A percentile compares a stretch with the other conserved stretches of the same genome.
Conservation (phyloP, 1,140 invertebrate species). For the Leucophenga varia region DNA sequence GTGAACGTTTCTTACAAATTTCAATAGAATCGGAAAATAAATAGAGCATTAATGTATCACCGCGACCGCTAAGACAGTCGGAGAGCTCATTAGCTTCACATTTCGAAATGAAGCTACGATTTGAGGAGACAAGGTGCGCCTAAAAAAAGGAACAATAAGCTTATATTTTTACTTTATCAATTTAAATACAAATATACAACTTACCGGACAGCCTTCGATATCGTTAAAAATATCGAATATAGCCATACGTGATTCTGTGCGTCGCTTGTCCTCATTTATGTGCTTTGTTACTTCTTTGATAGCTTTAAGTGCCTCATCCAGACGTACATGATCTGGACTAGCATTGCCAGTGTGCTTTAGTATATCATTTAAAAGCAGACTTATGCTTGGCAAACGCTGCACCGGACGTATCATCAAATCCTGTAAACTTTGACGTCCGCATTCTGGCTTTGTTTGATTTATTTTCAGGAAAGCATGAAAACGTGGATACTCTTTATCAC, state of each 20-base stretch:
- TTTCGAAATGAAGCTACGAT: slow-evolving; percentile 82
- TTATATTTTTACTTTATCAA: background rate
- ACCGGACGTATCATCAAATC: slow-evolving; percentile 96
- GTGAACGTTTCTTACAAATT: slow-evolving; percentile 85
- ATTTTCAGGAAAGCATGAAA: slow-evolving; percentile 99
- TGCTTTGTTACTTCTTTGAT: slow-evolving; percentile 93
- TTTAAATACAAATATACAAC: slow-evolving; percentile 30
- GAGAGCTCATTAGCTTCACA: slow-evolving; percentile 88
- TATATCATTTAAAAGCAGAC: slow-evolving; percentile 90
- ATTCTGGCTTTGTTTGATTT: slow-evolving; percentile 88
- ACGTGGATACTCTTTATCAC: slow-evolving; percentile 85
- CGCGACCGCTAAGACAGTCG: slow-evolving; percentile 81
- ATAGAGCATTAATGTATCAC: slow-evolving; percentile 85
- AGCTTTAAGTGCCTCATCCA: slow-evolving; percentile 82
- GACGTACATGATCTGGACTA: slow-evolving; percentile 80
- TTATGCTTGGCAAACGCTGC: slow-evolving; percentile 93
- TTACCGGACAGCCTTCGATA: slow-evolving; percentile 93
- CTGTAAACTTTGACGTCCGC: slow-evolving; percentile 89
- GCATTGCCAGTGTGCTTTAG: slow-evolving; percentile 84
- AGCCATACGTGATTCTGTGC: slow-evolving; percentile 89
- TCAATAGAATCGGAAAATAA: slow-evolving; percentile 93
- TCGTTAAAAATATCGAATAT: slow-evolving; percentile 98
- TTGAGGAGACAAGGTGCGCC: slow-evolving; percentile 87
- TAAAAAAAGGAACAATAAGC: slow-evolving; percentile 54
- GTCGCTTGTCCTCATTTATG: slow-evolving; percentile 96